Percentiles rank a stretch among this genome's conserved stretches.
phyloP scores from a whole-genome alignment of 2,888 invertebrate genomes.

The Agriopis aurantiaria region DNA sequence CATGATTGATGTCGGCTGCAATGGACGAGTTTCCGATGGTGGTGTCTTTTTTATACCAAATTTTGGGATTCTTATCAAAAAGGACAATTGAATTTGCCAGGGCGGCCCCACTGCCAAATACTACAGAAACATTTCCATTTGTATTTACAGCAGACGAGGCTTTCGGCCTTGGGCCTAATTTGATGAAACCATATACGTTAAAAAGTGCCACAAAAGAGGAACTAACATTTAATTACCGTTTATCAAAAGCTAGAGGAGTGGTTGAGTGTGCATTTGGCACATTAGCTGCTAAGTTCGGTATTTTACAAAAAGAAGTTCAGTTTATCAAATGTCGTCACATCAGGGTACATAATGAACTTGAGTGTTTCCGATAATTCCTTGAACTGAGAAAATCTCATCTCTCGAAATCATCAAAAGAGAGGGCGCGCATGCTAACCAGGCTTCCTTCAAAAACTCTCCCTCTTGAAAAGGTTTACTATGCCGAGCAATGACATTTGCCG shows the following conservation, averaged over 20 bases:
- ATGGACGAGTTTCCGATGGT: constrained; percentile 17
- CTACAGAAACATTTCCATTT: background rate
- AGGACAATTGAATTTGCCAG: background rate
- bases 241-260: background rate
- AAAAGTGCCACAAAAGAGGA: background rate
- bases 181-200: constrained; percentile 3
- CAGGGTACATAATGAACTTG: no score
- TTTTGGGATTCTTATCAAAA: background rate
- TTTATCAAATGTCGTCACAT: no score
- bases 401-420: background rate
- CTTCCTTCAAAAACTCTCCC: no score
- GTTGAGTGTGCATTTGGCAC: constrained; percentile 1
- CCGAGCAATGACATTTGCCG: no score
- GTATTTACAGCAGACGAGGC: constrained; percentile 1
- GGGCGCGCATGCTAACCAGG: no score
- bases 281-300: background rate
- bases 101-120: background rate
- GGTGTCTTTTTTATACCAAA: constrained; percentile 14
- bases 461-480: no score
- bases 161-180: background rate
- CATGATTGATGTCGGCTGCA: constrained; percentile 12
- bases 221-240: background rate
- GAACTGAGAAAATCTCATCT: no score
- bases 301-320: background rate
- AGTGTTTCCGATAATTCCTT: no score